Evolutionary conservation across 2,797 vertebrate genomes (phyloP).

Genomic region (Bradypodion ventrale): DNA sequence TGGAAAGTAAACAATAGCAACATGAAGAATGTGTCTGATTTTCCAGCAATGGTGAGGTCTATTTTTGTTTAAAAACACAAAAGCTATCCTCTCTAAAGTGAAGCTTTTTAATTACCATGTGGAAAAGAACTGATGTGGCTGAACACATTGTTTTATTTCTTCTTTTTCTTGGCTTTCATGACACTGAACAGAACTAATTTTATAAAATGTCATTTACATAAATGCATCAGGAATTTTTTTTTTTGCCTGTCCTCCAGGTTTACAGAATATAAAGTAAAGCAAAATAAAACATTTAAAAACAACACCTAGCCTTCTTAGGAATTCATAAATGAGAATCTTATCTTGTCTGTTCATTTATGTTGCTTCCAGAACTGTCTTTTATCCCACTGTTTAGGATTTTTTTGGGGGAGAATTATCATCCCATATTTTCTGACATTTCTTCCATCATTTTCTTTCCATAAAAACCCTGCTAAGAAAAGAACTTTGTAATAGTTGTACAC

Average conservation of each 20-base stretch:
- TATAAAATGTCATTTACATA: neutral
- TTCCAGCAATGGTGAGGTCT: neutral
- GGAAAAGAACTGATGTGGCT: neutral
- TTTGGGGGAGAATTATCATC: neutral
- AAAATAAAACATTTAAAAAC: conserved; percentile 7
- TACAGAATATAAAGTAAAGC: conserved; percentile 9
- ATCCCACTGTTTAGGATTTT: neutral
- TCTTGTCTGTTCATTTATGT: conserved; percentile 52
- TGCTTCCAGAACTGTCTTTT: neutral
- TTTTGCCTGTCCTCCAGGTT: conserved; percentile 9
- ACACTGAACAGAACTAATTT: neutral
- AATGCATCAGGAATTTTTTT: conserved; percentile 40
- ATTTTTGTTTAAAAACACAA: neutral
- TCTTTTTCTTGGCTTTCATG: neutral
- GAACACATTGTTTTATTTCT: neutral
- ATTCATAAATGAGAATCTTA: conserved; percentile 62
- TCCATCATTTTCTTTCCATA: neutral
- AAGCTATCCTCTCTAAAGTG: neutral
- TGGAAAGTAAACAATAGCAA: neutral
- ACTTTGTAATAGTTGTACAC: neutral
- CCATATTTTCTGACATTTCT: neutral
- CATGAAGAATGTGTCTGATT: neutral
- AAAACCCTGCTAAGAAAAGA: neutral
- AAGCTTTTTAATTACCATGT: neutral
- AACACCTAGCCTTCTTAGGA: neutral